Percentiles rank a stretch among this genome's conserved stretches.
phyloP scores from a whole-genome alignment of 2,797 vertebrate species.

The Enteromius afrohamiltoni region DNA sequence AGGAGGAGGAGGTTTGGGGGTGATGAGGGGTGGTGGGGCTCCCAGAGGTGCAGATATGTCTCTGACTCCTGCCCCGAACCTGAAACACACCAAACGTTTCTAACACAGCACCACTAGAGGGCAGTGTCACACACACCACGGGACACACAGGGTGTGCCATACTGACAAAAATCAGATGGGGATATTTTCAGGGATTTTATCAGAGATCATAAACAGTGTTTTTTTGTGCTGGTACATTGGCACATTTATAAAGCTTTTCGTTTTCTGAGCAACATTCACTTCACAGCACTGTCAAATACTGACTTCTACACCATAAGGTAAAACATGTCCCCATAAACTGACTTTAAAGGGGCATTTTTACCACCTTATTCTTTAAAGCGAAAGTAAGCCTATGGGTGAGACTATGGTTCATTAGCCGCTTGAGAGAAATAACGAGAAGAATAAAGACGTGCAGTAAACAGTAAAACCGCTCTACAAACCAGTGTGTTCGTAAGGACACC shows the following conservation, averaged over 20 bases:
- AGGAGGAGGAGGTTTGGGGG: slow-evolving; percentile 85
- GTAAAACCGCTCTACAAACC: not conserved
- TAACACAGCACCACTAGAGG: slow-evolving; percentile 29
- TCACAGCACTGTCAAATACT: not conserved
- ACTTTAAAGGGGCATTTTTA: not conserved
- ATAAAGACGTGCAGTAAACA: not conserved
- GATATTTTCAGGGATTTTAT: not conserved
- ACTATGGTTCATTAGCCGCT: too few species aligned
- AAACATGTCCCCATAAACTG: not conserved
- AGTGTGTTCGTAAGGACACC: not conserved
- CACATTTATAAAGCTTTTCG: not conserved
- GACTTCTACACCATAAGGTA: not conserved
- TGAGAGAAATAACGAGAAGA: not conserved
- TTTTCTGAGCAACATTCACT: not conserved
- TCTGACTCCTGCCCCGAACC: slow-evolving; percentile 76
- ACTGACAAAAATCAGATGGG: not conserved
- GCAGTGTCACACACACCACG: slow-evolving; percentile 1
- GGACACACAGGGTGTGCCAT: not conserved
- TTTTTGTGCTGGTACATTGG: not conserved
- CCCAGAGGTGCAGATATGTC: slow-evolving; percentile 89
- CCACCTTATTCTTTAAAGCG: not conserved
- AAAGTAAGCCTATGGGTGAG: not conserved
- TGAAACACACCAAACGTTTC: slow-evolving; percentile 59
- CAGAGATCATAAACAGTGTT: not conserved
- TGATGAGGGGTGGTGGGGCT: slow-evolving; percentile 93